phyloP scores from a whole-genome alignment of 2,113 vertebrate genomes.

The Callipepla californica region DNA sequence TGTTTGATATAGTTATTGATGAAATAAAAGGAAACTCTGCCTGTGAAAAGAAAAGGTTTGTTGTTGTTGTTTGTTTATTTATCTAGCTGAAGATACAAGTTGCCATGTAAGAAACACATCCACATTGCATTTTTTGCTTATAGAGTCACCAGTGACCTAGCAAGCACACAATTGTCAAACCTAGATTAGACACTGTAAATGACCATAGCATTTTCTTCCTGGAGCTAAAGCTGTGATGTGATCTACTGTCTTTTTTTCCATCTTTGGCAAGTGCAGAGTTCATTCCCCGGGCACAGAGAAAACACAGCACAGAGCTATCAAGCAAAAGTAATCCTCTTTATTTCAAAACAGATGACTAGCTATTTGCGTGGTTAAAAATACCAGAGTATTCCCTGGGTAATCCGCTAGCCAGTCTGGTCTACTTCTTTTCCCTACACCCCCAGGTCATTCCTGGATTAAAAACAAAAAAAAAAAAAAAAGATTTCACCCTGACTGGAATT shows the following conservation, averaged over 20 bases:
- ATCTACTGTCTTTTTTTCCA: conserved; percentile 28
- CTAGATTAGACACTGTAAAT: conserved; percentile 31
- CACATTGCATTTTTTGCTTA: neutral
- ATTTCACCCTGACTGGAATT: conserved; percentile 37
- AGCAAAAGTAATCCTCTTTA: conserved; percentile 77
- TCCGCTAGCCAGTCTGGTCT: conserved; percentile 67
- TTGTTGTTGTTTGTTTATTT: neutral
- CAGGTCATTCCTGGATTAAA: conserved; percentile 63
- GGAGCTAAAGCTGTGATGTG: conserved; percentile 16
- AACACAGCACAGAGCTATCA: conserved; percentile 67
- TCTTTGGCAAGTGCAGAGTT: conserved; percentile 69
- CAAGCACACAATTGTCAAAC: neutral
- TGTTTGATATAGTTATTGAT: neutral
- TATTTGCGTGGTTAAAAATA: conserved; percentile 80
- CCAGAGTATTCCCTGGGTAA: conserved; percentile 74
- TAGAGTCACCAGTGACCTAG: neutral
- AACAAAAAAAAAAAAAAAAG: conserved; percentile 43
- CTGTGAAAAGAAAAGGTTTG: neutral
- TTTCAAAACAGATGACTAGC: conserved; percentile 77
- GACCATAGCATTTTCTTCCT: conserved; percentile 15
- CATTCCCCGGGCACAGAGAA: conserved; percentile 60
- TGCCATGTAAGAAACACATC: neutral
- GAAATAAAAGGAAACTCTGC: conserved; percentile 25
- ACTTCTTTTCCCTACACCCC: neutral
- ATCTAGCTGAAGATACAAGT: neutral